These are phyloP conservation scores for Etheostoma cragini DNA, from an alignment of 2,113 vertebrate species.

Conservation along the genomic window DNA sequence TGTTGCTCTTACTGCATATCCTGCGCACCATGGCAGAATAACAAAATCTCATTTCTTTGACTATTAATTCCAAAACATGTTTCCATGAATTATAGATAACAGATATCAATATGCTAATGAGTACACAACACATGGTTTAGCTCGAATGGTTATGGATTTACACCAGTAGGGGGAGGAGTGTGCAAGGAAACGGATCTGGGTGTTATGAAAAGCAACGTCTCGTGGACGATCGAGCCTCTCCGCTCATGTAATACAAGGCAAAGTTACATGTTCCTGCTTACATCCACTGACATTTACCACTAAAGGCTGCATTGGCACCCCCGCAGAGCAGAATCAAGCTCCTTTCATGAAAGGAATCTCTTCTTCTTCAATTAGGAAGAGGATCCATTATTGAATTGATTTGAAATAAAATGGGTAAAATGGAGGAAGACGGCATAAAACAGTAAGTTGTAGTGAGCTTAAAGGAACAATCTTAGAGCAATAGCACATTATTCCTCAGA, in stretches of 20 bases:
- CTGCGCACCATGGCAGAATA: conserved; percentile 21
- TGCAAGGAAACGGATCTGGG: conserved; percentile 76
- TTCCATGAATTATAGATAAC: conserved; percentile 80
- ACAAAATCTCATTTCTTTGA: conserved; percentile 66
- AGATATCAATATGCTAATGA: conserved; percentile 69
- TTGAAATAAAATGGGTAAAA: background rate
- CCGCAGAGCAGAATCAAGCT: conserved; percentile 5
- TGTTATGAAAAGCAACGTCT: conserved; percentile 65
- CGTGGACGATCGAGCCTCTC: conserved; percentile 8
- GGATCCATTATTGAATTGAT: background rate
- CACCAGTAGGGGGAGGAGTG: conserved; percentile 87
- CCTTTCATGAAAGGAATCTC: background rate
- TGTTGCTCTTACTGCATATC: conserved; percentile 20
- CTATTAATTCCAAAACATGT: conserved; percentile 80
- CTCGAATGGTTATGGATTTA: conserved; percentile 69
- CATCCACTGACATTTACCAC: conserved; percentile 58
- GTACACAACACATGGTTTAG: conserved; percentile 70
- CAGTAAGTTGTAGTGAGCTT: background rate
- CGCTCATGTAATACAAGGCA: conserved; percentile 33
- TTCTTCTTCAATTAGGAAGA: conserved; percentile 6
- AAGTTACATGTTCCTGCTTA: conserved; percentile 56
- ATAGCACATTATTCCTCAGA: background rate
- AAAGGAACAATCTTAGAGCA: background rate
- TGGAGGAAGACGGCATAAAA: background rate
- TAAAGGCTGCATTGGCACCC: conserved; percentile 34